phyloP scores from a whole-genome alignment of 2,797 vertebrate genomes.

The Neomorphus geoffroyi region DNA sequence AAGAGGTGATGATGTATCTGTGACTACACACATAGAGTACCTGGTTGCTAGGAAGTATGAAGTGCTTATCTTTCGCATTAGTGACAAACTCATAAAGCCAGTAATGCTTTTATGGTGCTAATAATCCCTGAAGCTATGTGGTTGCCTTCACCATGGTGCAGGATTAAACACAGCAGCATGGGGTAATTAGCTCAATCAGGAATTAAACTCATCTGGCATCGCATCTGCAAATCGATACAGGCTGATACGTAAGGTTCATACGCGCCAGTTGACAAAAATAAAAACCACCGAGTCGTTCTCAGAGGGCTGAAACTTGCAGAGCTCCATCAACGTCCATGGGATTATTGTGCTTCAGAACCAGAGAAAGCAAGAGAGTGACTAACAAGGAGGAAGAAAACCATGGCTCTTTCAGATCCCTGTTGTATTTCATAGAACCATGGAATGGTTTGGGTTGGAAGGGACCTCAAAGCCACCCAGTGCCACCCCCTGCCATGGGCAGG shows the following conservation, averaged over 20 bases:
- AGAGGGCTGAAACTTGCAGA: background rate
- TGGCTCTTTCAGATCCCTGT: background rate
- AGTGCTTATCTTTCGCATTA: background rate
- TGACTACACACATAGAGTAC: background rate
- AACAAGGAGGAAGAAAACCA: background rate
- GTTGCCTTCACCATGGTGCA: background rate
- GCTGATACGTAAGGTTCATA: background rate
- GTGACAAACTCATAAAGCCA: background rate
- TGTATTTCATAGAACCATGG: background rate
- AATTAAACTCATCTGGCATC: slow-evolving; percentile 1
- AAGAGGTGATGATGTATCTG: background rate
- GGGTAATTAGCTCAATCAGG: background rate
- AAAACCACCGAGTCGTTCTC: background rate
- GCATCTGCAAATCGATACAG: background rate
- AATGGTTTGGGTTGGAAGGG: no score
- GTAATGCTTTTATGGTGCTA: background rate
- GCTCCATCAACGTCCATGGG: background rate
- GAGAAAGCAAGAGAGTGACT: background rate
- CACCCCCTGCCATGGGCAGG: no score
- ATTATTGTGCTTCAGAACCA: background rate
- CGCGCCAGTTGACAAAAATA: background rate
- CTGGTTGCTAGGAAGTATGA: background rate
- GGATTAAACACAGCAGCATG: slow-evolving; percentile 1
- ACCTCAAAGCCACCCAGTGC: no score
- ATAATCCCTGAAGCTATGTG: background rate